Evolutionary conservation across 2,888 invertebrate genomes (phyloP).

Genomic region (Leptopilina drosophilae): DNA sequence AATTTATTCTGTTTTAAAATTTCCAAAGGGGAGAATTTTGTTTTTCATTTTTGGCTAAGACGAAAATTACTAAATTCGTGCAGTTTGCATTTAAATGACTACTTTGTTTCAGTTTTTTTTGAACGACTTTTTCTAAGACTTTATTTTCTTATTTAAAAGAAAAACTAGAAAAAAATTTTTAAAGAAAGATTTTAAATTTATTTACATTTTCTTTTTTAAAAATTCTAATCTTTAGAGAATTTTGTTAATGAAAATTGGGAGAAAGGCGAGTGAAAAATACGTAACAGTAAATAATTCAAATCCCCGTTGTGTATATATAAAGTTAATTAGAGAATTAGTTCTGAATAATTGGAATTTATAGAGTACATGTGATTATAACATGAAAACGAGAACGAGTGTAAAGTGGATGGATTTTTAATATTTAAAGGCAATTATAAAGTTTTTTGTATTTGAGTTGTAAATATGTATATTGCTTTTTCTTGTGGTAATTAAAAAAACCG

Average conservation of each 20-base stretch:
- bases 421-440: slow-evolving; percentile 14
- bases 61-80: neutral
- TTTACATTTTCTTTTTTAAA: neutral
- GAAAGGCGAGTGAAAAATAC: neutral
- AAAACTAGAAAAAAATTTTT: no score
- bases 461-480: neutral
- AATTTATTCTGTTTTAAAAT: no score
- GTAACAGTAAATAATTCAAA: neutral
- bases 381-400: neutral
- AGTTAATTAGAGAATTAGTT: neutral
- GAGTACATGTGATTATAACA: slow-evolving; percentile 2
- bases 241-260: neutral
- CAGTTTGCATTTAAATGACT: neutral
- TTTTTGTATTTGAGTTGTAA: neutral
- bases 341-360: slow-evolving; percentile 1
- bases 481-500: neutral
- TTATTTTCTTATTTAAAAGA: neutral
- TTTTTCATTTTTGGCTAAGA: no score
- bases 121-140: neutral
- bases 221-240: neutral
- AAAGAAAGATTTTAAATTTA: neutral
- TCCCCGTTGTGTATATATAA: neutral
- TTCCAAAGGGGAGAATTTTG: no score
- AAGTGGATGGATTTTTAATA: slow-evolving; percentile 9
- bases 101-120: neutral